These are phyloP conservation scores for Erpetoichthys calabaricus DNA, from an alignment of 2,797 vertebrate species.

Conservation along the genomic window DNA sequence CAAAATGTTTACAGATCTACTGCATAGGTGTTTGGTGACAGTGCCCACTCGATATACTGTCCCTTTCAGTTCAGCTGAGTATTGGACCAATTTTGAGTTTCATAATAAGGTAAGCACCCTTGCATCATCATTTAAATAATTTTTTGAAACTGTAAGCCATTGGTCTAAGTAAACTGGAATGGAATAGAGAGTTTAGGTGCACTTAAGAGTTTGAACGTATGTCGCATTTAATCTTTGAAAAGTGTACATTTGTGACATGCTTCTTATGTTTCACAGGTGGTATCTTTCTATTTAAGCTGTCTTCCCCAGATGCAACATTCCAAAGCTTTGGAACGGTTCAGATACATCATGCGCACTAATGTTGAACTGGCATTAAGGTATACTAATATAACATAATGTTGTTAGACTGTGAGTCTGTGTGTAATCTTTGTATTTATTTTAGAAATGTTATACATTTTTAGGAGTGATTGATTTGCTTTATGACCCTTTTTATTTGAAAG, in stretches of 20 bases:
- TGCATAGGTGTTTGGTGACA: slow-evolving; percentile 81
- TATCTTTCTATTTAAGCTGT: slow-evolving; percentile 75
- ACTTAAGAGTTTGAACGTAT: too few species aligned
- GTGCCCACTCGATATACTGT: slow-evolving; percentile 70
- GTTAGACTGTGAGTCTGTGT: too few species aligned
- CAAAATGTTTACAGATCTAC: slow-evolving; percentile 71
- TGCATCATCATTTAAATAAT: too few species aligned
- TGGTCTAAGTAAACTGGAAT: too few species aligned
- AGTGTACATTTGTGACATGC: too few species aligned
- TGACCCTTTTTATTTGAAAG: too few species aligned
- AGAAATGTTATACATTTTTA: too few species aligned
- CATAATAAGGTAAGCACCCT: slow-evolving; percentile 70
- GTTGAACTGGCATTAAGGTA: slow-evolving; percentile 82
- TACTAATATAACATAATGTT: slow-evolving; percentile 6
- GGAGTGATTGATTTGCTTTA: too few species aligned
- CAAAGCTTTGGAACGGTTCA: slow-evolving; percentile 75
- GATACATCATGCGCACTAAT: slow-evolving; percentile 77
- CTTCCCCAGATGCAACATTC: slow-evolving; percentile 74
- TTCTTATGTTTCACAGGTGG: slow-evolving; percentile 52
- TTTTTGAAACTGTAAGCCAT: too few species aligned
- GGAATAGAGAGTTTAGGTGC: too few species aligned
- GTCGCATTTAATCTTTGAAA: too few species aligned
- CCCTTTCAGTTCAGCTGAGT: slow-evolving; percentile 77
- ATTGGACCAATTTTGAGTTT: slow-evolving; percentile 87
- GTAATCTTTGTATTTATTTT: background rate